phyloP scores from a whole-genome alignment of 2,797 vertebrate species.

The Podargus strigoides region DNA sequence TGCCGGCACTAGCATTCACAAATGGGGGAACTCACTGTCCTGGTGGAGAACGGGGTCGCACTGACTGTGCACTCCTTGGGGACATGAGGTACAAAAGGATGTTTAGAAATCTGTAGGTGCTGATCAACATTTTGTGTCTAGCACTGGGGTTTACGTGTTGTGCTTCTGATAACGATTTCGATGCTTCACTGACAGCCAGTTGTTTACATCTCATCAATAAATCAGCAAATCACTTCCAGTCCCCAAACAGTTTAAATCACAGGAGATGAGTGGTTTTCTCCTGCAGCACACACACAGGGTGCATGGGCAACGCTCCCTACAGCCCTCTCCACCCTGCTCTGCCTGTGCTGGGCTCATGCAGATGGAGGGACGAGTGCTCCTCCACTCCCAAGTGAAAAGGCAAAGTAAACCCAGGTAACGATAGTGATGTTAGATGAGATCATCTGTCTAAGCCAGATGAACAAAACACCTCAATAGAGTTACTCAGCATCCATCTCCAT shows the following conservation, averaged over 20 bases:
- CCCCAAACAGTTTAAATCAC: not conserved
- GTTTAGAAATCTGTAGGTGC: not conserved
- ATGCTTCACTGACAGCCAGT: not conserved
- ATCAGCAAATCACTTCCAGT: not conserved
- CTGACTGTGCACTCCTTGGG: not conserved
- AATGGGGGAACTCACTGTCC: not conserved
- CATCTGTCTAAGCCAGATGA: not conserved
- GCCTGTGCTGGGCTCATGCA: accelerated
- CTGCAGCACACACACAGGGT: accelerated
- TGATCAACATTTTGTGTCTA: not conserved
- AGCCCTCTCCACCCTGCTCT: not conserved
- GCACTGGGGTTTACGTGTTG: not conserved
- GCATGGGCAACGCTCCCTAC: accelerated
- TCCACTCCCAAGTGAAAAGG: not conserved
- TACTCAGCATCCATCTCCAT: not conserved
- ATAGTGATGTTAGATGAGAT: not conserved
- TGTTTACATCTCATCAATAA: not conserved
- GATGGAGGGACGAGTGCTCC: not conserved
- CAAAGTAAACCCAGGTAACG: not conserved
- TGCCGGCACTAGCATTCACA: not conserved
- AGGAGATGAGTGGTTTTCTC: not conserved
- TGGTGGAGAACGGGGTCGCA: not conserved
- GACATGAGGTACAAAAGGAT: not conserved
- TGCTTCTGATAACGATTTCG: not conserved
- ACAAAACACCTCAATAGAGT: not conserved